Conservation (phyloP, 2,113 vertebrate genomes). For the Nannobrachium achirus region DNA sequence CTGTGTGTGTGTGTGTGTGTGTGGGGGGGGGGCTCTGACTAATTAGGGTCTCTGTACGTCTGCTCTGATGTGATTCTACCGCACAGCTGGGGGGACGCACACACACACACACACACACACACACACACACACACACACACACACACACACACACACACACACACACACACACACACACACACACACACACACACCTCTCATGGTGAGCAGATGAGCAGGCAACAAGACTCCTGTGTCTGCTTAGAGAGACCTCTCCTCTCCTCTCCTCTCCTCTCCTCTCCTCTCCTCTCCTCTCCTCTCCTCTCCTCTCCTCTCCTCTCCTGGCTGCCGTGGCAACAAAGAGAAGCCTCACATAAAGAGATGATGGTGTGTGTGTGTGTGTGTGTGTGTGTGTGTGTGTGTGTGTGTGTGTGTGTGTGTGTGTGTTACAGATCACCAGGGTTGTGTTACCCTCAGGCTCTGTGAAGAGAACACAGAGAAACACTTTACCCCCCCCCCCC, state of each 20-base stretch:
- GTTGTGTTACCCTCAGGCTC: conserved; percentile 74
- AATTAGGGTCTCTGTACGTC: conserved; percentile 80
- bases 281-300: conserved; percentile 55
- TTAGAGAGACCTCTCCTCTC: conserved; percentile 29
- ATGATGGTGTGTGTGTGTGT: conserved; percentile 72
- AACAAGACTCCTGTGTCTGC: too few relatives aligned
- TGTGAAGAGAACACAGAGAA: conserved; percentile 76
- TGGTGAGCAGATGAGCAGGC: too few relatives aligned
- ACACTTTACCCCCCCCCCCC: conserved; percentile 61
- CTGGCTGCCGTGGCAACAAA: conserved; percentile 72
- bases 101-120: too few relatives aligned
- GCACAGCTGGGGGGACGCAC: conserved; percentile 77
- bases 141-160: too few relatives aligned
- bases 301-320: conserved; percentile 53
- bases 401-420: conserved; percentile 4
- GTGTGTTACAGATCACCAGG: conserved; percentile 66
- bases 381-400: background rate
- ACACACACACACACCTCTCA: too few relatives aligned
- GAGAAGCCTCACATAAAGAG: conserved; percentile 78
- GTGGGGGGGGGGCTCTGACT: conserved; percentile 66
- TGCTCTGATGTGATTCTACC: conserved; percentile 65
- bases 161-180: too few relatives aligned
- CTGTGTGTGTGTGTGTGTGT: too few relatives aligned
- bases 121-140: too few relatives aligned
- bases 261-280: conserved; percentile 30